A percentile compares a stretch with the other conserved stretches of the same genome.
These are phyloP conservation scores for Cheiracanthium punctorium DNA, from an alignment of 2,888 invertebrate genomes.

Conservation along the genomic window DNA sequence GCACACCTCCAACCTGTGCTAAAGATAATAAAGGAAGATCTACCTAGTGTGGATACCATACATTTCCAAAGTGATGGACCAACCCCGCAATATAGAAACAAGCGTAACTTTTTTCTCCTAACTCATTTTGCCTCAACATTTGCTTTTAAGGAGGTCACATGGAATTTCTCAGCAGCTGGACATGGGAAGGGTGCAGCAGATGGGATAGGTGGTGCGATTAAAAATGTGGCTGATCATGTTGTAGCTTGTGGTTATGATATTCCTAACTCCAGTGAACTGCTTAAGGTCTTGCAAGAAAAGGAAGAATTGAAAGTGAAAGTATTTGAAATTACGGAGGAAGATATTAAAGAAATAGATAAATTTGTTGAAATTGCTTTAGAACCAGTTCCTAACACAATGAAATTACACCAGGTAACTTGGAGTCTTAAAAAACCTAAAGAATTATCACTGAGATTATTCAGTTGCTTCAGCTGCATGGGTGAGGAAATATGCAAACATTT, in stretches of 20 bases:
- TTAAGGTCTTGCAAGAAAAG: neutral
- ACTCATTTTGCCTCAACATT: neutral
- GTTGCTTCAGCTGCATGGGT: neutral
- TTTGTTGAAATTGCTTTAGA: neutral
- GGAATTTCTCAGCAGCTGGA: neutral
- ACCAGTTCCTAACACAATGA: neutral
- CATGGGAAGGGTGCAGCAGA: neutral
- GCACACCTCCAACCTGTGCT: neutral
- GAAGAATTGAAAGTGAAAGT: constrained; percentile 1
- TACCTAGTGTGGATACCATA: neutral
- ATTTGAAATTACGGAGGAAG: neutral
- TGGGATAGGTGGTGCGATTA: neutral
- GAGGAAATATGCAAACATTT: neutral
- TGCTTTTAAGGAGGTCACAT: neutral
- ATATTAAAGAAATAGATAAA: neutral
- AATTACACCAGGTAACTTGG: neutral
- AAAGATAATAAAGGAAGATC: neutral
- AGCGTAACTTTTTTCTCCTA: neutral
- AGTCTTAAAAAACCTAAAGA: neutral
- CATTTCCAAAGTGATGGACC: neutral
- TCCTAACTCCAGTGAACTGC: neutral
- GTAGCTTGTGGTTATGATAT: neutral
- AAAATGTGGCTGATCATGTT: neutral
- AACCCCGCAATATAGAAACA: constrained; percentile 1
- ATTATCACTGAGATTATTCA: neutral